phyloP scores from a whole-genome alignment of 1,140 invertebrate genomes.

The Papilio aristodemus region DNA sequence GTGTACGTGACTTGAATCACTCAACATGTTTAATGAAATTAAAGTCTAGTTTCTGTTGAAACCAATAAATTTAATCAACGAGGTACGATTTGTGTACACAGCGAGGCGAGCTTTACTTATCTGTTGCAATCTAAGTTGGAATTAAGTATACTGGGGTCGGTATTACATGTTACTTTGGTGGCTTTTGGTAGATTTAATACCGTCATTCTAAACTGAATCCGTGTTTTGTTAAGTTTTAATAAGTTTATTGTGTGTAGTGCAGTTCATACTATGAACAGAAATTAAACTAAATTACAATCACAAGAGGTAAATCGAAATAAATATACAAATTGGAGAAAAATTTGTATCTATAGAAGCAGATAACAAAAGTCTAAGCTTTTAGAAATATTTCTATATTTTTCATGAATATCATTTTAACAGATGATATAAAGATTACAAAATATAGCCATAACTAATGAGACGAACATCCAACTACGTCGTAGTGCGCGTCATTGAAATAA shows the following conservation, averaged over 20 bases:
- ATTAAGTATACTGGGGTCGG: not conserved
- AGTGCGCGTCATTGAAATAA: not conserved
- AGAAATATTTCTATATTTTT: no score
- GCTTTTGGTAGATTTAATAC: not conserved
- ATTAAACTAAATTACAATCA: no score
- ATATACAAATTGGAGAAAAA: no score
- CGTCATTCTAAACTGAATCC: not conserved
- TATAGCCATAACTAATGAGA: not conserved
- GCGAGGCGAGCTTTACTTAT: not conserved
- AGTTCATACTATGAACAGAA: no score
- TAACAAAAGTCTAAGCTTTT: no score
- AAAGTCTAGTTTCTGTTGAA: conserved; percentile 24
- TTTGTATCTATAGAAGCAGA: no score
- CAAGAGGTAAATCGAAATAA: no score
- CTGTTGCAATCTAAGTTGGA: not conserved
- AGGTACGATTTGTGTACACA: not conserved
- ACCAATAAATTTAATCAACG: conserved; percentile 19
- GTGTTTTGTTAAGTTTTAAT: not conserved
- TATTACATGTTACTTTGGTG: not conserved
- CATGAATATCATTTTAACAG: no score
- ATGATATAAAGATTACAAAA: no score
- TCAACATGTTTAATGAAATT: conserved; percentile 19
- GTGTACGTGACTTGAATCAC: conserved; percentile 24
- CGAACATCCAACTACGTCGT: not conserved
- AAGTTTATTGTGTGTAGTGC: no score